A percentile compares a stretch with the other conserved stretches of the same genome.
Conservation (phyloP, 2,797 vertebrate genomes). For the Anabas testudineus region DNA sequence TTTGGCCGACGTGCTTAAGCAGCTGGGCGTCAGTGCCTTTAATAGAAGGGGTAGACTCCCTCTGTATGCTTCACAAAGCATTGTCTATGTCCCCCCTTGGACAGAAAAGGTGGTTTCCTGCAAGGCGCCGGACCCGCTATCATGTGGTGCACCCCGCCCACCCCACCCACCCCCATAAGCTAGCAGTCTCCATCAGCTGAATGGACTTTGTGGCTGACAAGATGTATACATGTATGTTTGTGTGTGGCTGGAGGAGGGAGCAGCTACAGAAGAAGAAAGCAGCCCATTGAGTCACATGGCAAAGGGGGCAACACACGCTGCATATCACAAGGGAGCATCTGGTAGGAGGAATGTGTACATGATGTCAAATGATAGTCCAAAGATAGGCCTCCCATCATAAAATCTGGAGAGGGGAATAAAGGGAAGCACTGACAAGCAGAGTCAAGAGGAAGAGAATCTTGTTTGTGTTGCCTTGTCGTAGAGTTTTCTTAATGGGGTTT, state of each 20-base stretch:
- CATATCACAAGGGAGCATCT: constrained; percentile 86
- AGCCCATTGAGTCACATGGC: constrained; percentile 75
- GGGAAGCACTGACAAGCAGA: constrained; percentile 72
- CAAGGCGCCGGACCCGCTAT: constrained; percentile 72
- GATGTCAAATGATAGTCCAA: constrained; percentile 84
- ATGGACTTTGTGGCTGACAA: constrained; percentile 79
- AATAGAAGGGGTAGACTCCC: constrained; percentile 84
- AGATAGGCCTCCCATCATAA: constrained; percentile 81
- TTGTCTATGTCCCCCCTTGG: constrained; percentile 80
- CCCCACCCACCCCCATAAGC: constrained; percentile 62
- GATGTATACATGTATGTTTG: constrained; percentile 65
- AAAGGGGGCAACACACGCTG: constrained; percentile 77
- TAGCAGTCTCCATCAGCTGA: constrained; percentile 77
- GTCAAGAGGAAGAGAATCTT: constrained; percentile 73
- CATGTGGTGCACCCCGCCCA: constrained; percentile 81
- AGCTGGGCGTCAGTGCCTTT: constrained; percentile 86
- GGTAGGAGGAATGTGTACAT: constrained; percentile 83
- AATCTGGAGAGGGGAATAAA: constrained; percentile 75
- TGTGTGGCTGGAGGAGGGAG: constrained; percentile 55
- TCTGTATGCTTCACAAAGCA: constrained; percentile 83
- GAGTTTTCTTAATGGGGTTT: constrained; percentile 71
- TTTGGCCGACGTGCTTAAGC: constrained; percentile 86
- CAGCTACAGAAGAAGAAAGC: constrained; percentile 78
- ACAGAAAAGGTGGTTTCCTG: constrained; percentile 83
- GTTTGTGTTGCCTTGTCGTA: constrained; percentile 73